Evolutionary conservation across 1,140 invertebrate species (phyloP).

Genomic region (Camponotus vicinus): DNA sequence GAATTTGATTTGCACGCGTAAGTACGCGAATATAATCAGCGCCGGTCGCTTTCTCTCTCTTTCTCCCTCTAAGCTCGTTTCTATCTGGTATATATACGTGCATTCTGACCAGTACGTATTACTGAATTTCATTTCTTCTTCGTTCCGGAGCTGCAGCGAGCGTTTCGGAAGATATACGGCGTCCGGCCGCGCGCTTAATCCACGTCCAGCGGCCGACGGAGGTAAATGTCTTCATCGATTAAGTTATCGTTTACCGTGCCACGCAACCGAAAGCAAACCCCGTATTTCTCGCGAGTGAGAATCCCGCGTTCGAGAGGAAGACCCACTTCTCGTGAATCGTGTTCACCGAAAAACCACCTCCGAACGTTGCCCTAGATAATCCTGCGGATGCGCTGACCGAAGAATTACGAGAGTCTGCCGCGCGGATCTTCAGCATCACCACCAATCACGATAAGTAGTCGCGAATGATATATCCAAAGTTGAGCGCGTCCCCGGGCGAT

Average conservation of each 20-base stretch:
- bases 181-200: conserved; percentile 34
- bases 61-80: too few relatives aligned
- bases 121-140: conserved; percentile 54
- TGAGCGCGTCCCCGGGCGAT: conserved; percentile 70
- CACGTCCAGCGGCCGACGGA: conserved; percentile 37
- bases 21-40: background rate
- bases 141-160: background rate
- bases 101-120: conserved; percentile 23
- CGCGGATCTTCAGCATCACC: conserved; percentile 15
- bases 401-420: conserved; percentile 65
- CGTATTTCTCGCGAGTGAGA: background rate
- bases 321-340: conserved; percentile 49
- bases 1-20: conserved; percentile 42
- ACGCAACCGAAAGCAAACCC: background rate
- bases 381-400: conserved; percentile 32
- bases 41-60: background rate
- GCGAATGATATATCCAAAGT: conserved; percentile 78
- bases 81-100: background rate
- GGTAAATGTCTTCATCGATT: conserved; percentile 57
- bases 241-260: conserved; percentile 15
- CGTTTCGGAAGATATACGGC: conserved; percentile 35
- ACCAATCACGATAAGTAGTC: conserved; percentile 73
- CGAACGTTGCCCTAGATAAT: conserved; percentile 35
- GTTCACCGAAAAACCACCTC: conserved; percentile 39
- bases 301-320: conserved; percentile 41